A percentile compares a stretch with the other conserved stretches of the same genome.
phyloP scores from a whole-genome alignment of 2,888 invertebrate genomes.

The Flabesymbios commensalis region DNA sequence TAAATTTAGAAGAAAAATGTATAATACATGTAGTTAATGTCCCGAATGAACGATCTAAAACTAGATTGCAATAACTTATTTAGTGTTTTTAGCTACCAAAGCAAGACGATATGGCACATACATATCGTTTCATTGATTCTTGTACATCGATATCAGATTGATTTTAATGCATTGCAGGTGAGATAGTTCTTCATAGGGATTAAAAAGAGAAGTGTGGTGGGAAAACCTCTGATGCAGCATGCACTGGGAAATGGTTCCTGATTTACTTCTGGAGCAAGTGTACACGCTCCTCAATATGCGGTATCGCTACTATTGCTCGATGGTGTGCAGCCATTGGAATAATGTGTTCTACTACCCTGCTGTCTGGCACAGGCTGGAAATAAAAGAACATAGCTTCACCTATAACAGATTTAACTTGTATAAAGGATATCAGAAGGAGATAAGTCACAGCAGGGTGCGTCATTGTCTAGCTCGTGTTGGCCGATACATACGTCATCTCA shows the following conservation, averaged over 20 bases:
- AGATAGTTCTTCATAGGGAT: too few relatives aligned
- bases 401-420: slow-evolving; percentile 78
- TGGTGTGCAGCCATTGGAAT: slow-evolving; percentile 63
- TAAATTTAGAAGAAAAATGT: too few relatives aligned
- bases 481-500: slow-evolving; percentile 69
- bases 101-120: too few relatives aligned
- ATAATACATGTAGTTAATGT: too few relatives aligned
- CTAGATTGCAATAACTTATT: too few relatives aligned
- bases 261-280: slow-evolving; percentile 74
- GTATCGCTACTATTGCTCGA: slow-evolving; percentile 75
- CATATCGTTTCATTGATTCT: too few relatives aligned
- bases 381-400: slow-evolving; percentile 76
- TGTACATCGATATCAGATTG: too few relatives aligned
- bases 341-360: slow-evolving; percentile 73
- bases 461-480: slow-evolving; percentile 74
- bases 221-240: too few relatives aligned
- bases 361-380: slow-evolving; percentile 76
- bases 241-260: slow-evolving; percentile 75
- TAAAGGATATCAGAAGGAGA: slow-evolving; percentile 76
- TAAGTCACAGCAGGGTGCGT: slow-evolving; percentile 77
- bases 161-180: too few relatives aligned
- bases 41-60: too few relatives aligned
- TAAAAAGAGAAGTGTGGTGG: too few relatives aligned
- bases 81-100: too few relatives aligned
- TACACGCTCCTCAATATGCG: slow-evolving; percentile 72